Evolutionary conservation across 2,113 vertebrate genomes (phyloP).

Genomic region (Psilopogon haemacephalus): DNA sequence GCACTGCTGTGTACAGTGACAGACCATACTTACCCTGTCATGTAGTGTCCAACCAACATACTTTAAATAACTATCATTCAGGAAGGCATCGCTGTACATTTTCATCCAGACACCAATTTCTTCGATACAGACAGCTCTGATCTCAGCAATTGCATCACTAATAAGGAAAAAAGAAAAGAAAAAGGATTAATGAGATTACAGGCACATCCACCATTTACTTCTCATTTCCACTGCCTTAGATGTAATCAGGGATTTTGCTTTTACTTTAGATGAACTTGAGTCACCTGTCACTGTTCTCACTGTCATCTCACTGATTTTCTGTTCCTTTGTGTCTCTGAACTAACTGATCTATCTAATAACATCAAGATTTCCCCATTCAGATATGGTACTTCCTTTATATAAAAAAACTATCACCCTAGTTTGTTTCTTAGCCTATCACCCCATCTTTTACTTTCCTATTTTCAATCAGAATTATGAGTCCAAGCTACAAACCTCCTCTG

Average conservation of each 20-base stretch:
- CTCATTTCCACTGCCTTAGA: background rate
- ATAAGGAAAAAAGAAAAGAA: background rate
- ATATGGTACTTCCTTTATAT: background rate
- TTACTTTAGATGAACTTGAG: background rate
- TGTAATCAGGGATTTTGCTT: background rate
- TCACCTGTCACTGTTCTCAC: background rate
- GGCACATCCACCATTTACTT: background rate
- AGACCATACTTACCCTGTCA: slow-evolving; percentile 86
- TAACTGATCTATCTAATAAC: background rate
- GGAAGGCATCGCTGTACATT: slow-evolving; percentile 98
- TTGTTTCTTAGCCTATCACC: background rate
- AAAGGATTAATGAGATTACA: background rate
- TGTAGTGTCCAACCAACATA: slow-evolving; percentile 99
- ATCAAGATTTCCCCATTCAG: background rate
- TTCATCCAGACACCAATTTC: slow-evolving; percentile 99
- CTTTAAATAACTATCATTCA: slow-evolving; percentile 98
- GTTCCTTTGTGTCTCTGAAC: background rate
- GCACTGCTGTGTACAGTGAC: background rate
- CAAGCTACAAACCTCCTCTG: background rate
- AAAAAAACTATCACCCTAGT: background rate
- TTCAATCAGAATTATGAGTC: background rate
- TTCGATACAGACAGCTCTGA: slow-evolving; percentile 98
- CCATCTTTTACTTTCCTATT: background rate
- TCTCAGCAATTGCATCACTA: slow-evolving; percentile 97
- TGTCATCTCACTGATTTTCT: background rate